Evolutionary conservation across 2,797 vertebrate species (phyloP).

Genomic region (Muraenolepis orangiensis): DNA sequence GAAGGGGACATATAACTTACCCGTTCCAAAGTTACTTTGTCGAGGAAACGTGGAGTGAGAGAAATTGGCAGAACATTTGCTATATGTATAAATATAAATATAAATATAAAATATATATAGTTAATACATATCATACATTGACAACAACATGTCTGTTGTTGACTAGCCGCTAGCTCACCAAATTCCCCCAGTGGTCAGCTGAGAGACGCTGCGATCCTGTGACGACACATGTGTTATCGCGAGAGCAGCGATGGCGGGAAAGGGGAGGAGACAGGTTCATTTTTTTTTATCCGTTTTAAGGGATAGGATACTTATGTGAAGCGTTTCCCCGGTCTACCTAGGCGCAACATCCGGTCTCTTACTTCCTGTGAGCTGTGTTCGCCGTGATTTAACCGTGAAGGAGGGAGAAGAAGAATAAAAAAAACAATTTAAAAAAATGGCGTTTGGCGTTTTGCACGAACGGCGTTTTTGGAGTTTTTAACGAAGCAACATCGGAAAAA

Average conservation of each 20-base stretch:
- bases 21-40: background rate
- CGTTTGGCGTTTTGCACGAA: no score
- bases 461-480: no score
- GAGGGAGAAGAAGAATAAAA: no score
- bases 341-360: no score
- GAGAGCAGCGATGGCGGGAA: background rate
- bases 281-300: no score
- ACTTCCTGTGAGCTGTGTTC: no score
- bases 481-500: no score
- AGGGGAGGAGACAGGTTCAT: background rate
- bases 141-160: background rate
- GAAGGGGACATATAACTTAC: background rate
- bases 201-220: background rate
- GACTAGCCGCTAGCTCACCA: background rate
- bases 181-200: background rate
- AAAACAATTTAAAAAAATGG: no score
- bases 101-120: background rate
- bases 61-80: background rate
- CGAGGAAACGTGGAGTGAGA: background rate
- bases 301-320: background rate
- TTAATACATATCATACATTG: background rate
- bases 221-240: background rate
- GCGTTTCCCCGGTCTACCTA: no score
- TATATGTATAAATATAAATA: background rate
- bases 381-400: no score